Evolutionary conservation across 1,140 invertebrate genomes (phyloP).

Genomic region (Spodoptera litura): DNA sequence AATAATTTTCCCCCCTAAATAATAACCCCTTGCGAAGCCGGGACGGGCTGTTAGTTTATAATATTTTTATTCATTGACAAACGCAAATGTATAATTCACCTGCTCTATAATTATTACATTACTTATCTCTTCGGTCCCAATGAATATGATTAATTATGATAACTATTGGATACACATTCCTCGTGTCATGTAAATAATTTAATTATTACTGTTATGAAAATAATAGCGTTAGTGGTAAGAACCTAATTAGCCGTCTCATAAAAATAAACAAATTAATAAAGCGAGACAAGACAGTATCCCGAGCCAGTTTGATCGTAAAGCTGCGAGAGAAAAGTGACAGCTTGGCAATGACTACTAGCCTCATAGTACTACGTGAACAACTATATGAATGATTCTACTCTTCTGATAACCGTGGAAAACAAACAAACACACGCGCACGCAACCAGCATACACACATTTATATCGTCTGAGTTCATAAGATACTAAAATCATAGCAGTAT

Average conservation of each 20-base stretch:
- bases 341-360: constrained; percentile 28
- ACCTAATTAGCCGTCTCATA: constrained; percentile 4
- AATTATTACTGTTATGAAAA: not conserved
- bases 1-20: too few species aligned
- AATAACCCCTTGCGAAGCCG: too few species aligned
- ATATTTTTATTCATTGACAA: constrained; percentile 16
- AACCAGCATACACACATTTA: not conserved
- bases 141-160: constrained; percentile 10
- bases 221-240: not conserved
- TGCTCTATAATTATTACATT: not conserved
- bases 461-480: not conserved
- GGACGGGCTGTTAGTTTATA: too few species aligned
- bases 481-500: not conserved
- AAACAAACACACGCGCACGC: not conserved
- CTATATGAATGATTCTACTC: constrained; percentile 33
- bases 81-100: not conserved
- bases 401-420: constrained; percentile 21
- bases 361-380: constrained; percentile 34
- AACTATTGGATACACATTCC: not conserved
- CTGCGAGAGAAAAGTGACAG: constrained; percentile 32
- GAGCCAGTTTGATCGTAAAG: constrained; percentile 33
- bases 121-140: not conserved
- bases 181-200: not conserved
- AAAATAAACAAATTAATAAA: constrained; percentile 35
- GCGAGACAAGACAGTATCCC: constrained; percentile 6